A percentile compares a stretch with the other conserved stretches of the same genome.
These are phyloP conservation scores for roundworm (Caenorhabditis elegans) DNA, from an alignment of 1,140 invertebrate genomes.

Conservation along the genomic window WBcel235 BX284606.5:3824001-3824500, in stretches of 20 bases:
- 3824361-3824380: not conserved
- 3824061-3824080: constrained; percentile 25
- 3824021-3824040: not conserved
- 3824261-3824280: not conserved
- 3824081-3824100: constrained; percentile 7
- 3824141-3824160: constrained; percentile 8
- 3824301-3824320: not conserved
- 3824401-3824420: constrained; percentile 19
- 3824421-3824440: constrained; percentile 8
- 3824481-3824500: constrained; percentile 25
- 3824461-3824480: constrained; percentile 24
- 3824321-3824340: too few relatives aligned
- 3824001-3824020: not conserved
- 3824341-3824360: not conserved
- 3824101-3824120: not conserved
- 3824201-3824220: not conserved
- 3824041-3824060: constrained; percentile 21
- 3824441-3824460: constrained; percentile 25
- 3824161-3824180: constrained; percentile 25
- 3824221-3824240: not conserved
- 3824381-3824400: constrained; percentile 7
- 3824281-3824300: not conserved
- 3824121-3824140: constrained; percentile 30
- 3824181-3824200: constrained; percentile 28
- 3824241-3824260: not conserved